phyloP scores from a whole-genome alignment of 1,140 invertebrate species.

The Cyclargus thomasi region DNA sequence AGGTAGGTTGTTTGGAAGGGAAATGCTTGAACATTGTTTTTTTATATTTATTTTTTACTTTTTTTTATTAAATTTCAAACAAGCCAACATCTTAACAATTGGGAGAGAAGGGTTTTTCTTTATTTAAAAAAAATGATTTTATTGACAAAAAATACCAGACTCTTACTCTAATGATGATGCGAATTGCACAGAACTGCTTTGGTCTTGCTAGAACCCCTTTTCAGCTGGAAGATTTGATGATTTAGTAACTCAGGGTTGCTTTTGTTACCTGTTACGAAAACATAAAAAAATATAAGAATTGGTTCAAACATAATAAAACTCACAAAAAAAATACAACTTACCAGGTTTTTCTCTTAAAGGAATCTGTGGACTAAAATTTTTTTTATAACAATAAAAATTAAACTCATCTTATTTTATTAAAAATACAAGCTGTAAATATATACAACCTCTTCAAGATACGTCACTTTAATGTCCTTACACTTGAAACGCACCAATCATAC shows the following conservation, averaged over 20 bases:
- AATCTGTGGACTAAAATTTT: slow-evolving; percentile 42
- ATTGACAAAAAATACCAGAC: slow-evolving; percentile 67
- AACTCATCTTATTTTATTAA: slow-evolving; percentile 54
- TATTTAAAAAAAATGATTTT: slow-evolving; percentile 45
- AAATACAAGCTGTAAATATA: slow-evolving; percentile 63
- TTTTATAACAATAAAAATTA: slow-evolving; percentile 59
- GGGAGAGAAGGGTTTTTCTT: slow-evolving; percentile 37
- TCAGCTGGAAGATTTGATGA: neutral
- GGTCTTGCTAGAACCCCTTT: too few species aligned
- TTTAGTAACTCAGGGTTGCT: neutral
- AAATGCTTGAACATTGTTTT: slow-evolving; percentile 40
- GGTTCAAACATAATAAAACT: slow-evolving; percentile 34
- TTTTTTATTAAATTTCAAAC: slow-evolving; percentile 43
- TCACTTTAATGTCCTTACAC: slow-evolving; percentile 52
- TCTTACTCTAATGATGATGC: slow-evolving; percentile 68
- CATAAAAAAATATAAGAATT: slow-evolving; percentile 33
- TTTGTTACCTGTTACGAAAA: slow-evolving; percentile 55
- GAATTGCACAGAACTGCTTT: slow-evolving; percentile 22
- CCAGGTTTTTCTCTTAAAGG: slow-evolving; percentile 34
- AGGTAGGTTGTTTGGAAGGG: slow-evolving; percentile 40
- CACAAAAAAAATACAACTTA: slow-evolving; percentile 54
- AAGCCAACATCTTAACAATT: slow-evolving; percentile 42
- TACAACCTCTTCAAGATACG: slow-evolving; percentile 58
- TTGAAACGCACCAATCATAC: slow-evolving; percentile 45
- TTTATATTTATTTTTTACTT: slow-evolving; percentile 41